A percentile compares a stretch with the other conserved stretches of the same genome.
Evolutionary conservation across 1,140 invertebrate species (phyloP).

Genomic region (honey bee (Apis mellifera)): DNA sequence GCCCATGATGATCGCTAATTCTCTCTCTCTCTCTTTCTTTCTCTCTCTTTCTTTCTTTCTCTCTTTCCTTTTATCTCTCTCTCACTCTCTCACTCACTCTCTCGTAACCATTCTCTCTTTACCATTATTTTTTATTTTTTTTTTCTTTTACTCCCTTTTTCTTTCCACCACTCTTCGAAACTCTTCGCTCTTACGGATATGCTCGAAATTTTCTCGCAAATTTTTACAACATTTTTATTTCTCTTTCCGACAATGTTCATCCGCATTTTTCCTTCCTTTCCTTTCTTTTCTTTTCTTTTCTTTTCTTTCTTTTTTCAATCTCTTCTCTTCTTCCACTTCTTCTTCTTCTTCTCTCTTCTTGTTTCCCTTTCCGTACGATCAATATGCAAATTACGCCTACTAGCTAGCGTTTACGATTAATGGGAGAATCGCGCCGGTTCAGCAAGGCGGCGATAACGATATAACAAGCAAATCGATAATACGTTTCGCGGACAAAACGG

Average conservation of each 20-base stretch:
- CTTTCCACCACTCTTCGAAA: not conserved
- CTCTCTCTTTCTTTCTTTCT: not conserved
- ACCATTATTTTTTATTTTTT: not conserved
- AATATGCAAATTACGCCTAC: constrained; percentile 22
- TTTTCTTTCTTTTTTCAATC: not conserved
- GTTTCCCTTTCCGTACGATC: constrained; percentile 1
- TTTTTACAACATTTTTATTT: not conserved
- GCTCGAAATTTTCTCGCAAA: not conserved
- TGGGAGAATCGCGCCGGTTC: constrained; percentile 5
- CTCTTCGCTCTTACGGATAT: not conserved
- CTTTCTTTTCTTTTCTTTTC: not conserved
- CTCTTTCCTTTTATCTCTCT: not conserved
- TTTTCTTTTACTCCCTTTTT: not conserved
- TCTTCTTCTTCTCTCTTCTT: not conserved
- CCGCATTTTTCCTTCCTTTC: not conserved
- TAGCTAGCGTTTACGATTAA: constrained; percentile 17
- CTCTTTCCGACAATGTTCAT: not conserved
- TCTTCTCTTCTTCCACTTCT: not conserved
- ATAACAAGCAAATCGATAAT: constrained; percentile 37
- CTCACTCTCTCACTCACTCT: not conserved
- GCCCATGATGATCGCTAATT: not conserved
- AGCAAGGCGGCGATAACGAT: constrained; percentile 19
- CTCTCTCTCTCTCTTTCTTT: not conserved
- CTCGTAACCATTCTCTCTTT: not conserved
- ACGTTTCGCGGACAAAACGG: constrained; percentile 3